Evolutionary conservation across 2,888 invertebrate species (phyloP).

Genomic region (Amphipyra berbera): DNA sequence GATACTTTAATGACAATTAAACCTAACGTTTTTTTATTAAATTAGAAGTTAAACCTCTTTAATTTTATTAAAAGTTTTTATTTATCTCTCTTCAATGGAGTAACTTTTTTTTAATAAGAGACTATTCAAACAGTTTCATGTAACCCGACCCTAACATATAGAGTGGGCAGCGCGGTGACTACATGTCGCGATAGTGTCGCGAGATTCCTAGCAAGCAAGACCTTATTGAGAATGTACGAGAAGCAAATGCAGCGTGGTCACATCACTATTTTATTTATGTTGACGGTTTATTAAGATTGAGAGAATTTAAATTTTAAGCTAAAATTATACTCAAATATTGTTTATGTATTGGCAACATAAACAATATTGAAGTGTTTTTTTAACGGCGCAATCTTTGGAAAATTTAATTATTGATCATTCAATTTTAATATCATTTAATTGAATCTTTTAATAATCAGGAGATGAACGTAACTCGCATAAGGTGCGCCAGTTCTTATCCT

Average conservation of each 20-base stretch:
- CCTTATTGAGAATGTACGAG: slow-evolving; percentile 76
- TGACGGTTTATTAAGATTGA: slow-evolving; percentile 40
- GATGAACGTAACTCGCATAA: slow-evolving; percentile 52
- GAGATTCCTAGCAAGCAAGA: slow-evolving; percentile 69
- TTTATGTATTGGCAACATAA: neutral
- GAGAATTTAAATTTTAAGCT: slow-evolving; percentile 19
- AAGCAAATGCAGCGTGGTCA: slow-evolving; percentile 62
- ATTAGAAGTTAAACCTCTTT: too few relatives aligned
- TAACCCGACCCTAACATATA: slow-evolving; percentile 56
- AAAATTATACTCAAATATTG: neutral
- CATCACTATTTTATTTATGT: slow-evolving; percentile 51
- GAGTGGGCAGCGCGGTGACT: slow-evolving; percentile 76
- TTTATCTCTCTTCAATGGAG: too few relatives aligned
- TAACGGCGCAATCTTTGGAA: slow-evolving; percentile 1
- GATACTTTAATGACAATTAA: too few relatives aligned
- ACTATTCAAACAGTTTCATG: slow-evolving; percentile 38
- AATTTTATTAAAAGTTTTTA: too few relatives aligned
- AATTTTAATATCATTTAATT: slow-evolving; percentile 48
- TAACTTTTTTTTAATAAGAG: neutral
- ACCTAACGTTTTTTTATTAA: too few relatives aligned
- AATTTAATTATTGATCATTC: slow-evolving; percentile 7
- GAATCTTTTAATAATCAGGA: slow-evolving; percentile 28
- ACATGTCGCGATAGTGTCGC: slow-evolving; percentile 78
- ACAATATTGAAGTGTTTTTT: neutral
- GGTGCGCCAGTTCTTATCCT: slow-evolving; percentile 65